phyloP scores from a whole-genome alignment of 2,888 invertebrate genomes.

The Hypomecis punctinalis region DNA sequence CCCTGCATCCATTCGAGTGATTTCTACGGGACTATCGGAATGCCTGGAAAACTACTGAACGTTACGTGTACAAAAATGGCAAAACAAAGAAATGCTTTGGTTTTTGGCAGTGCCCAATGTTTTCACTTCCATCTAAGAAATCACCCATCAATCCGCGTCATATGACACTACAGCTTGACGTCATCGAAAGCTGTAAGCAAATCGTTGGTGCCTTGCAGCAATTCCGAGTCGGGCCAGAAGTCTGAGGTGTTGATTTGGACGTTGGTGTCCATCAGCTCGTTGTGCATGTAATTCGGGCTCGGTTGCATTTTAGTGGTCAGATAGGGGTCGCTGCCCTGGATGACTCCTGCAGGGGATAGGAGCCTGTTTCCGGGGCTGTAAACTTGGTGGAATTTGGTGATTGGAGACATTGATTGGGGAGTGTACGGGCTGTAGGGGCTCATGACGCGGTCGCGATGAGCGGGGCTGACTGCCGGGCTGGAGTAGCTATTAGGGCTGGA shows the following conservation, averaged over 20 bases:
- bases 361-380: slow-evolving; percentile 66
- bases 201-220: slow-evolving; percentile 70
- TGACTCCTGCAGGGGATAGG: slow-evolving; percentile 62
- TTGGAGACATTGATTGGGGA: slow-evolving; percentile 73
- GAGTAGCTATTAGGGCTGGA: slow-evolving; percentile 68
- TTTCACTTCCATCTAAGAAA: slow-evolving; percentile 49
- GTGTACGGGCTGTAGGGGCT: slow-evolving; percentile 78
- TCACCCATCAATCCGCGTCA: slow-evolving; percentile 55
- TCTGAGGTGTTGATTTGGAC: slow-evolving; percentile 62
- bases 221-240: slow-evolving; percentile 73
- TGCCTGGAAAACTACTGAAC: slow-evolving; percentile 56
- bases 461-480: slow-evolving; percentile 74
- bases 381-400: slow-evolving; percentile 63
- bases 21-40: slow-evolving; percentile 61
- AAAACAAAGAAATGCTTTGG: slow-evolving; percentile 45
- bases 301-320: slow-evolving; percentile 73
- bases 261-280: slow-evolving; percentile 65
- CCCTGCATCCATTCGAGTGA: slow-evolving; percentile 72
- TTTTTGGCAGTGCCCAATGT: slow-evolving; percentile 43
- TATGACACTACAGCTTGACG: slow-evolving; percentile 65
- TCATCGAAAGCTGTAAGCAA: slow-evolving; percentile 75
- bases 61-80: slow-evolving; percentile 21
- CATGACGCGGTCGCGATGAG: slow-evolving; percentile 63
- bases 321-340: slow-evolving; percentile 75
- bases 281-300: slow-evolving; percentile 67